Evolutionary conservation across 2,113 vertebrate species (phyloP).

Genomic region (Talpa occidentalis): DNA sequence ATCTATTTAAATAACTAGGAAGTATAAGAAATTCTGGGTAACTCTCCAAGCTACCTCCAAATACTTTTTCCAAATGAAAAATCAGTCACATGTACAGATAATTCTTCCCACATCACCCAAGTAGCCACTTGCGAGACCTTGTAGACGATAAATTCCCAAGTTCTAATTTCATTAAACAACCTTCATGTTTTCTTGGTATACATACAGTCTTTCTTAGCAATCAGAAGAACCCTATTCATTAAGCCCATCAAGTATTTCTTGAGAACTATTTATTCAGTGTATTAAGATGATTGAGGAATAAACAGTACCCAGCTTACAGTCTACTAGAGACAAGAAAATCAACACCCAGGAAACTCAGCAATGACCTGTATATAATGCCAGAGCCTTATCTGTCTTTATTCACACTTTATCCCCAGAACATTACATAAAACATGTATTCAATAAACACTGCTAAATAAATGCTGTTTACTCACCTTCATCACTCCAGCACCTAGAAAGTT

Average conservation of each 20-base stretch:
- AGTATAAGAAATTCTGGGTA: conserved; percentile 16
- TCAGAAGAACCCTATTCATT: conserved; percentile 25
- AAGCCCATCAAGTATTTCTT: conserved; percentile 58
- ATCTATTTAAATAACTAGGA: background rate
- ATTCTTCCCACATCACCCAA: background rate
- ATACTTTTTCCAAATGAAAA: conserved; percentile 47
- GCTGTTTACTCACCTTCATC: background rate
- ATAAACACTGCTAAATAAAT: background rate
- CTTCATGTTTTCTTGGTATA: conserved; percentile 20
- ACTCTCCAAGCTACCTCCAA: conserved; percentile 4
- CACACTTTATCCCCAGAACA: background rate
- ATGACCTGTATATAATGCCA: background rate
- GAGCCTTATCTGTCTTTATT: background rate
- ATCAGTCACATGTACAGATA: background rate
- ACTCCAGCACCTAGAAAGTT: conserved; percentile 3
- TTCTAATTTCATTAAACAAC: conserved; percentile 26
- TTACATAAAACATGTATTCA: background rate
- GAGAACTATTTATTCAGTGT: background rate
- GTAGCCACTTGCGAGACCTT: background rate
- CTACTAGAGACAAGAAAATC: background rate
- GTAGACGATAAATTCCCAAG: background rate
- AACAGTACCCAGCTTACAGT: background rate
- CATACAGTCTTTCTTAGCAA: background rate
- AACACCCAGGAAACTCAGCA: conserved; percentile 25
- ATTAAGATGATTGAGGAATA: background rate